phyloP scores from a whole-genome alignment of 1,140 invertebrate species.

The Bombus sylvicola region DNA sequence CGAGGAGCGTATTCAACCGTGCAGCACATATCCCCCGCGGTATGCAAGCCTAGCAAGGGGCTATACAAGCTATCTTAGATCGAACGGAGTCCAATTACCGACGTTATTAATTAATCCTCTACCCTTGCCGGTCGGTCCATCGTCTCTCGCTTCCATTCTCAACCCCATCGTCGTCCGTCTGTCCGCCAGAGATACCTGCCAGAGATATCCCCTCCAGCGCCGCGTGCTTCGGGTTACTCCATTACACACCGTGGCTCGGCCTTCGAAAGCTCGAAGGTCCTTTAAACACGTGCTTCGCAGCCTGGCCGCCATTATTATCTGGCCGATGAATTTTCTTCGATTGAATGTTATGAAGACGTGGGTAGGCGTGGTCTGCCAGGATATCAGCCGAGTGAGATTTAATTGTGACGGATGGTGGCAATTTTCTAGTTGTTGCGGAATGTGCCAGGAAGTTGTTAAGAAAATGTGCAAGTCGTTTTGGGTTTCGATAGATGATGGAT shows the following conservation, averaged over 20 bases:
- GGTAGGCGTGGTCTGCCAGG: background rate
- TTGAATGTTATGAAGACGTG: constrained; percentile 13
- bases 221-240: constrained; percentile 44
- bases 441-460: background rate
- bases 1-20: constrained; percentile 60
- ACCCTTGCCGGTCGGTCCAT: constrained; percentile 58
- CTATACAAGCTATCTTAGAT: constrained; percentile 76
- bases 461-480: background rate
- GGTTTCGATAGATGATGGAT: background rate
- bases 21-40: constrained; percentile 59
- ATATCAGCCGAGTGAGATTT: background rate
- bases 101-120: constrained; percentile 79
- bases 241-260: constrained; percentile 52
- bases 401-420: background rate
- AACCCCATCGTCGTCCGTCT: constrained; percentile 72
- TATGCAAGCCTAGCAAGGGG: constrained; percentile 60
- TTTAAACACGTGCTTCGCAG: constrained; percentile 46
- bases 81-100: constrained; percentile 78
- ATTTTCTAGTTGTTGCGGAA: background rate
- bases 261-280: constrained; percentile 62
- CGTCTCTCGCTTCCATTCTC: constrained; percentile 72
- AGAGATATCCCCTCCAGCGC: constrained; percentile 60
- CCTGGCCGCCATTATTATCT: background rate
- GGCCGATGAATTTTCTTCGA: constrained; percentile 38
- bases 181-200: constrained; percentile 72